Base-by-base conservation (phyloP, 1,140 invertebrate species). In the Heliconius hewitsoni region DNA sequence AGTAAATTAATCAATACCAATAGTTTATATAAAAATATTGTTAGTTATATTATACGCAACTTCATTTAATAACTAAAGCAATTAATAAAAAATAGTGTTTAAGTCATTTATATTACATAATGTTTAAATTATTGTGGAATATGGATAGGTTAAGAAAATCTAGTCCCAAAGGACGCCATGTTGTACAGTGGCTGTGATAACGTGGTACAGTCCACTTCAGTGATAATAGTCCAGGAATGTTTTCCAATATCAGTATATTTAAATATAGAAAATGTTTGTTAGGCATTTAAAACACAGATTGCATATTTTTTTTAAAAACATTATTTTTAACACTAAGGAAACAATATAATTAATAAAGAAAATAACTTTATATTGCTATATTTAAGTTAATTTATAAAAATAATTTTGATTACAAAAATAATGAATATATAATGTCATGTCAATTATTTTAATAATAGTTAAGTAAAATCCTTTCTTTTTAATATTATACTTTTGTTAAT, bases 131-230 rank as follows among this genome's bases (percentile, higher is more conserved):
- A 46, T 46, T 52, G 50, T 52, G 5, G 5, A 71, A 23, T 70
- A 60, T 78, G 30, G 74, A 39, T 71, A 71, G 71, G 75, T 39
- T 71, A 39, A 37, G 34, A 71, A 27, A 71, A 8, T 71, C 9
- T 66, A 27, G 71, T 71, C 30, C 34, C 11, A 75, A 50, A 66
- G 76, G 83, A 80, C 75, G 79, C 85, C 87, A 85, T 89, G 75
- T 87, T 85, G 77, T 83, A 86, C 82, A 87, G 87, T 87, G 89
- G 87, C 88, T 91, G 88, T 91, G 88, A 91, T 89, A 82, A 74
- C 73, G 81, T 83, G 76, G 79, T 52, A 74, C 46, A 46, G 42
- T 46, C 42, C 73, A 81, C 73, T 82, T 81, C 71, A 73, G 72
- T 82, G 76, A 79, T 73, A 72, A 73, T 71, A 75, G 75, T 79